Conservation (phyloP, 2,797 vertebrate genomes). For the Limosa lapponica region DNA sequence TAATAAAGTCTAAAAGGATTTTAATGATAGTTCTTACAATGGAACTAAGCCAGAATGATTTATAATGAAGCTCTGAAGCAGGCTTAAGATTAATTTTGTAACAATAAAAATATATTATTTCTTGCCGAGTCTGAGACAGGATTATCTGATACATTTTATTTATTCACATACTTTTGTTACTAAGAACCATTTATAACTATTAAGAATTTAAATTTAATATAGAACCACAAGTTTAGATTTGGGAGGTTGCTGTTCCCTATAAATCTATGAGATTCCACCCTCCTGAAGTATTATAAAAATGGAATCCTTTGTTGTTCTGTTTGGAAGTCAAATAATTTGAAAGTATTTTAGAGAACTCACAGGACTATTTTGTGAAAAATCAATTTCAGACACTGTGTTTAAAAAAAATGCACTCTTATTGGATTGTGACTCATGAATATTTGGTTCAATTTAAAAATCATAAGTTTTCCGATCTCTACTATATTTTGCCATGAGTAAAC, state of each 20-base stretch:
- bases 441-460: background rate
- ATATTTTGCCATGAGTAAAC: background rate
- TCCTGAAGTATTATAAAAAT: background rate
- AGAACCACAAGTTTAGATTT: background rate
- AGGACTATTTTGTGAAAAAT: background rate
- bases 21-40: background rate
- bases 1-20: background rate
- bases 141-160: conserved; percentile 7
- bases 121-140: background rate
- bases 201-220: background rate
- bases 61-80: background rate
- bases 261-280: background rate
- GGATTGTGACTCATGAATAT: background rate
- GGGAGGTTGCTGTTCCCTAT: background rate
- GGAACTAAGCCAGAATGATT: background rate
- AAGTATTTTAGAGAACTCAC: background rate
- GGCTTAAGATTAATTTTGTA: background rate
- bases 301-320: background rate
- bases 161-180: background rate
- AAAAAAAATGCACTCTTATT: background rate
- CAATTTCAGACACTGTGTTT: background rate
- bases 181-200: background rate
- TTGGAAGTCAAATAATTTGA: background rate
- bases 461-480: background rate
- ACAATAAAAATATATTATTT: background rate